These are phyloP conservation scores for Brachypodius melanocephalos DNA, from an alignment of 2,113 vertebrate species.

Conservation along the genomic window DNA sequence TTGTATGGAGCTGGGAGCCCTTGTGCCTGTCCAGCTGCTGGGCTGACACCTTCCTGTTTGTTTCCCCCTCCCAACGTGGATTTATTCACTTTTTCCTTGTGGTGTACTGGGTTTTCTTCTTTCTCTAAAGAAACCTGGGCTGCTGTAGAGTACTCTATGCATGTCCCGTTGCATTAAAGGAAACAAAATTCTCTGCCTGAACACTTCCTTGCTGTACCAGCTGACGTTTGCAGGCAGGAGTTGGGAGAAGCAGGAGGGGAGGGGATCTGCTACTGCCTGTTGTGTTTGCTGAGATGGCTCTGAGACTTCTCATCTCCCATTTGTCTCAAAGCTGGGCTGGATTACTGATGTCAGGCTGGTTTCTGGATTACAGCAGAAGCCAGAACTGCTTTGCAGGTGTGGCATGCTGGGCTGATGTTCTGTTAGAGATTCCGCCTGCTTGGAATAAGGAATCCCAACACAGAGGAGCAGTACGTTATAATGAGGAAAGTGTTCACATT, in stretches of 20 bases:
- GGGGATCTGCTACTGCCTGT: background rate
- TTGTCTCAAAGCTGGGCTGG: background rate
- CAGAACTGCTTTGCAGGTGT: background rate
- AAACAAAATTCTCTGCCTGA: background rate
- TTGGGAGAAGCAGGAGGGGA: rapidly evolving
- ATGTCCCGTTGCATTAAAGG: background rate
- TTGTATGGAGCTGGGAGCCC: background rate
- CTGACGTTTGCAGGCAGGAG: background rate
- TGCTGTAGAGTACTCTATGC: background rate
- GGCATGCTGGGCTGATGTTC: rapidly evolving
- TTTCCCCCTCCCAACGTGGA: rapidly evolving
- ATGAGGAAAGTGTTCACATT: background rate
- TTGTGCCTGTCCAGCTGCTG: background rate
- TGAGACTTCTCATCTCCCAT: background rate
- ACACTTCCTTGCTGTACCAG: background rate
- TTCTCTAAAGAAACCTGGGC: background rate
- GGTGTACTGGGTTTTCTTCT: background rate
- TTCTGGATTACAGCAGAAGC: background rate
- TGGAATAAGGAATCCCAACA: background rate
- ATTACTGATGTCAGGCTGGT: background rate
- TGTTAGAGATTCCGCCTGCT: background rate
- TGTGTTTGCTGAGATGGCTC: background rate
- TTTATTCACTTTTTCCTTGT: background rate
- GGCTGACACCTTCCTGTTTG: background rate
- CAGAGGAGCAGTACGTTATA: background rate